Evolutionary conservation across 1,140 invertebrate species (phyloP).

Genomic region (Drosophila persimilis): DNA sequence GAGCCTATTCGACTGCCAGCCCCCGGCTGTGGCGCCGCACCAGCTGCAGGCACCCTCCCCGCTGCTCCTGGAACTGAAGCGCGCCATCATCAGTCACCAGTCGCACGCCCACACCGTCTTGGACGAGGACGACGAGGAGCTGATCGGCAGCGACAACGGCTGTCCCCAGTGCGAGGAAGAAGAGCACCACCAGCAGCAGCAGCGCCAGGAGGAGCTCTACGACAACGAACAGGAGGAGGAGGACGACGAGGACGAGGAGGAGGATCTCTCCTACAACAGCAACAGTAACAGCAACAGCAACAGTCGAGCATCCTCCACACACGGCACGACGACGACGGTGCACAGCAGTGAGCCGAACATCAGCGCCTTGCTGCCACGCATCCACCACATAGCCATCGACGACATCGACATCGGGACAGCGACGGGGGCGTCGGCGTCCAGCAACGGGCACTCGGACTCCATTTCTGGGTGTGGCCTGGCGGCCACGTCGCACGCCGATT

Average conservation of each 20-base stretch:
- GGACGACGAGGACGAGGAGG: constrained; percentile 10
- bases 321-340: constrained; percentile 6
- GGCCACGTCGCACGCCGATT: constrained; percentile 72
- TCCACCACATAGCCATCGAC: constrained; percentile 74
- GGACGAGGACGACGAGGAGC: constrained; percentile 6
- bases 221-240: constrained; percentile 33
- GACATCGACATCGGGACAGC: constrained; percentile 62
- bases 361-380: constrained; percentile 53
- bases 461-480: constrained; percentile 33
- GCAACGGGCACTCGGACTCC: constrained; percentile 24
- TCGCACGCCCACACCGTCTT: not conserved
- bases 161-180: constrained; percentile 54
- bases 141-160: not conserved
- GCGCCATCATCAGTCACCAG: constrained; percentile 65
- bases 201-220: constrained; percentile 35
- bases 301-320: constrained; percentile 3
- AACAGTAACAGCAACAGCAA: constrained; percentile 5
- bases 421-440: constrained; percentile 27
- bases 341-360: constrained; percentile 66
- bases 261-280: constrained; percentile 5
- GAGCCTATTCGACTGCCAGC: constrained; percentile 61
- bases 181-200: constrained; percentile 10
- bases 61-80: constrained; percentile 66
- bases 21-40: constrained; percentile 25
- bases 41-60: constrained; percentile 51